Base-by-base conservation (phyloP, 2,797 vertebrate genomes). In the Petrocephalus sullivani region DNA sequence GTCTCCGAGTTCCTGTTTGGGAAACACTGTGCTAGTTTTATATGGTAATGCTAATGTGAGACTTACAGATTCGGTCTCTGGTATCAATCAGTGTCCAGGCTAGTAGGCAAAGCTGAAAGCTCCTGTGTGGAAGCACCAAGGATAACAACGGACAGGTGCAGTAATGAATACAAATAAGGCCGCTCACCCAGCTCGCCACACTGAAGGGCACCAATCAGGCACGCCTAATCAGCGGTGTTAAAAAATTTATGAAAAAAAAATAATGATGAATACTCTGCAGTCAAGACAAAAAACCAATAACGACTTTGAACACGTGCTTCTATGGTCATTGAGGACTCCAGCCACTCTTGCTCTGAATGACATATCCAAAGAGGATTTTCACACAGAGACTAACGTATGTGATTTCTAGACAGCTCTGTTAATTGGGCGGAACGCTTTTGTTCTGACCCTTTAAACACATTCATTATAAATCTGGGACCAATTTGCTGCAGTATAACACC, bases 341-440 rank as follows among this genome's bases (percentile, higher is more conserved):
- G 81, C 81, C 81, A 23, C 51, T 85, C 56, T 86, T n/a, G 8
- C 14, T n/a, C 54, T 60, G 28, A 58, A 7, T 37, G 56, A 60
- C 85, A 86, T 58, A 60, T 41, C 16, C 33, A 84, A 84, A 58
- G 85, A 41, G 85, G 46, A 46, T 86, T 41, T 58, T 41, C 54
- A 41, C 28, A 84, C 21, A 19, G 75, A 85, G 23, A 53, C 83
- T 33, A 57, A 81, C 2, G 3, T 58, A 60, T 60, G 33, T 41
- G 85, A 58, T 86, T 60, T 60, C 56, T 8, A 33, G 56, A 86
- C 56, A 86, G 33, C 56, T 86, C 33, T 54, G 53, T 86, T 86
- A 86, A 86, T 86, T 86, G 28, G 33, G 60, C 60, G 85, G 54
- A 86, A 86, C 84, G 56, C 28, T 41, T 86, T 67, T 64, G 58